These are phyloP conservation scores for Sceloporus tristichus DNA, from an alignment of 2,113 vertebrate species.

Conservation along the genomic window DNA sequence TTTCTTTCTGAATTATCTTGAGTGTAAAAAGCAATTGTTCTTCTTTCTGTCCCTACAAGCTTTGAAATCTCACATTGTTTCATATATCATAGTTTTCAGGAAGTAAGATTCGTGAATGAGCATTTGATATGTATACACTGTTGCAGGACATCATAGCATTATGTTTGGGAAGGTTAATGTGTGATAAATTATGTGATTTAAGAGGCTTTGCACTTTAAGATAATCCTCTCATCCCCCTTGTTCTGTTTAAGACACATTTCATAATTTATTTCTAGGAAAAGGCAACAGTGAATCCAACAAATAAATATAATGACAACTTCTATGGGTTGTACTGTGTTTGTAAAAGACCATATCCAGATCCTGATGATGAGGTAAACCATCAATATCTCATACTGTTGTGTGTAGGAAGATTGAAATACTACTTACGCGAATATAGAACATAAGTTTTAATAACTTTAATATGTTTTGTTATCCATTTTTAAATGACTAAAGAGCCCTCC, in stretches of 20 bases:
- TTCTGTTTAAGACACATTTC: slow-evolving; percentile 38
- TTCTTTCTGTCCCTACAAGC: not conserved
- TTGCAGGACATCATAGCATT: not conserved
- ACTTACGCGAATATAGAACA: not conserved
- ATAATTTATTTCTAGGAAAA: slow-evolving; percentile 83
- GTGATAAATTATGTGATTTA: not conserved
- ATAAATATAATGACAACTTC: slow-evolving; percentile 95
- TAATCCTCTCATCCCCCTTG: slow-evolving; percentile 1
- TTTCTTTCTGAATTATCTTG: not conserved
- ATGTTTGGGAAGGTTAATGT: not conserved
- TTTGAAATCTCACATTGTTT: not conserved
- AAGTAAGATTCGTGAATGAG: not conserved
- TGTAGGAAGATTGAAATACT: not conserved
- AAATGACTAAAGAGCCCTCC: not conserved
- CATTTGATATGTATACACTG: not conserved
- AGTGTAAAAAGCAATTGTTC: not conserved
- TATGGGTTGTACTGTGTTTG: slow-evolving; percentile 93
- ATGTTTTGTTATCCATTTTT: not conserved
- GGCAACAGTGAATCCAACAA: slow-evolving; percentile 83
- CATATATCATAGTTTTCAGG: not conserved
- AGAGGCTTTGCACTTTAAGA: not conserved
- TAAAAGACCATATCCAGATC: slow-evolving; percentile 93
- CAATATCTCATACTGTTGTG: not conserved
- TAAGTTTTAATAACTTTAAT: not conserved
- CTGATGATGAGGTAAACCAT: slow-evolving; percentile 88